Conservation (phyloP, 1,140 invertebrate species). For the Megathymus violae region DNA sequence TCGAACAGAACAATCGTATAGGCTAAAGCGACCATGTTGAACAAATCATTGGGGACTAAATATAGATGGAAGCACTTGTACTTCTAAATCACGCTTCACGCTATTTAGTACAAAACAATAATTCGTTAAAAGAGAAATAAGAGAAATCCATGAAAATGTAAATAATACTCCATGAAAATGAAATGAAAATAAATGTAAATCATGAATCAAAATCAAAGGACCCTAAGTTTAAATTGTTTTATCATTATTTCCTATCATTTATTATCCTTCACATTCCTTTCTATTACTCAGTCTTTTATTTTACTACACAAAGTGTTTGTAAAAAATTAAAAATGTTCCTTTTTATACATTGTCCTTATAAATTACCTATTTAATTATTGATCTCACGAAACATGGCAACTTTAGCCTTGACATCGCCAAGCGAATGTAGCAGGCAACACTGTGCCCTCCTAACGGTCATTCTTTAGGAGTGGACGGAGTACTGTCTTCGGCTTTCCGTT, state of each 20-base stretch:
- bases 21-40: constrained; percentile 1
- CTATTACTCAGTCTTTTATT: constrained; percentile 20
- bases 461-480: constrained; percentile 57
- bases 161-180: too few relatives aligned
- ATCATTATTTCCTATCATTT: background rate
- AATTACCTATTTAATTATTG: background rate
- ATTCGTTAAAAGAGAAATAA: background rate
- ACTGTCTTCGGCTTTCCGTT: constrained; percentile 78
- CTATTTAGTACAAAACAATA: background rate
- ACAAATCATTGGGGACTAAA: background rate
- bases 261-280: background rate
- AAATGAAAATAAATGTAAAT: too few relatives aligned
- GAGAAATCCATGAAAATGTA: background rate
- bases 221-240: background rate
- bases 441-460: constrained; percentile 47
- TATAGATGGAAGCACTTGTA: constrained; percentile 4
- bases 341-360: background rate
- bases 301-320: constrained; percentile 12
- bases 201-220: background rate
- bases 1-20: background rate
- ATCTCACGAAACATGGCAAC: constrained; percentile 21
- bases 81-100: background rate
- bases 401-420: constrained; percentile 15
- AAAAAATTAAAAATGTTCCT: constrained; percentile 4
- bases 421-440: constrained; percentile 10